A percentile compares a stretch with the other conserved stretches of the same genome.
Conservation (phyloP, 2,888 invertebrate genomes). For the Synergus japonicus region DNA sequence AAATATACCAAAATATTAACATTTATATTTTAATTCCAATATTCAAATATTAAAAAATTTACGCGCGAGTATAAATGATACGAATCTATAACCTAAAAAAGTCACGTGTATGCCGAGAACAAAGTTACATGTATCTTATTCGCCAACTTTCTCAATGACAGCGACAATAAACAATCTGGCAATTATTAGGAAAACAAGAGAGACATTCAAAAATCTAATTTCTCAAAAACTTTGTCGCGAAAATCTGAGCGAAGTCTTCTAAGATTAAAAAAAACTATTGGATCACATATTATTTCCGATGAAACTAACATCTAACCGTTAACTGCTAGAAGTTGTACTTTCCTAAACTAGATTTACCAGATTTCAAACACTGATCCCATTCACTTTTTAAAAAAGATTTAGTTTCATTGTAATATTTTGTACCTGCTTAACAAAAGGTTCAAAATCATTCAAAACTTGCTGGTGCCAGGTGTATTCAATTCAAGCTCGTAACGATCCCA, state of each 20-base stretch:
- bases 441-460: too few species aligned
- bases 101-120: slow-evolving; percentile 2
- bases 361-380: not conserved
- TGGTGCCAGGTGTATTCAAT: too few species aligned
- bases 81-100: not conserved
- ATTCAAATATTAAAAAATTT: not conserved
- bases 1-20: not conserved
- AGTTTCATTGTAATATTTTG: slow-evolving; percentile 10
- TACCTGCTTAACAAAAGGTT: slow-evolving; percentile 6
- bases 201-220: not conserved
- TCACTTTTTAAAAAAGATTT: slow-evolving; percentile 5
- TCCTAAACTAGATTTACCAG: not conserved
- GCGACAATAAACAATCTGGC: not conserved
- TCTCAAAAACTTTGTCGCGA: not conserved
- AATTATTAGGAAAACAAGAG: not conserved
- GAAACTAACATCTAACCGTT: too few species aligned
- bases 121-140: too few species aligned
- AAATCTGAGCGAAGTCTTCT: too few species aligned
- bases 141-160: too few species aligned
- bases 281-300: too few species aligned
- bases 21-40: not conserved
- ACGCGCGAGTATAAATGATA: not conserved
- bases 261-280: too few species aligned
- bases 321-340: too few species aligned
- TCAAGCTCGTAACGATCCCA: too few species aligned